Evolutionary conservation across 2,113 vertebrate genomes (phyloP), one percentile per base, ranked within the genome.

Genomic region (Amazona guildingii): DNA sequence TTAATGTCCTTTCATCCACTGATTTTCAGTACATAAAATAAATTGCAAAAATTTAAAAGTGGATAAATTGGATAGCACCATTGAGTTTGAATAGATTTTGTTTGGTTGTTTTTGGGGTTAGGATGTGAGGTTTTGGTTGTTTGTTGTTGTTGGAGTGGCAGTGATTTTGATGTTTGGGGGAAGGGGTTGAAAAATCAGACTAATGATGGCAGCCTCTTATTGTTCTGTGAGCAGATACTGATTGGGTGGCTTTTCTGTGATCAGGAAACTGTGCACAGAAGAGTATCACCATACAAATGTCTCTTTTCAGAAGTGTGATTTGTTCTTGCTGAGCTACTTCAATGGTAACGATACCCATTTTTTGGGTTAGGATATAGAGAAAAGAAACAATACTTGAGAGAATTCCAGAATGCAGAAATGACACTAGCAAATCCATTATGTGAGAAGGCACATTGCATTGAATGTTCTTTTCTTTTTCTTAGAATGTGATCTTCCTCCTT

Each of bases 71-170:
- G 2, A 29, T 55, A 79, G 75, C 37, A 81, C 1, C 1, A 0
- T 52, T 31, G 6, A 52, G 3, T 54, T 84, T 54, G 37, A 83
- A 61, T 17, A 18, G 11, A 25, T 20, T 52, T 7, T 55, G 21
- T 44, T 52, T 64, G 2, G 2, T 54, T 82, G 2, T 0, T 7
- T 6, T 37, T 23, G 11, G 7, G 3, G 18, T 43, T 63, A 62
- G 14, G 7, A 57, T 41, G 3, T 51, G 9, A 11, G 8, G 2
- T 13, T 39, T 75, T 69, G 4, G 2, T 8, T 20, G 16, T 16
- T 57, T 84, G 15, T 41, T 77, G 2, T 29, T 67, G 17, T 27
- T 63, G 9, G 15, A 10, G 8, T 3, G 3, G 2, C 5, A 7
- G 66, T 55, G 17, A 11, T 67, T 73, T 77, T 1, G 12, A 9